Conservation (phyloP, 2,797 vertebrate species). For the Anguilla obscura region DNA sequence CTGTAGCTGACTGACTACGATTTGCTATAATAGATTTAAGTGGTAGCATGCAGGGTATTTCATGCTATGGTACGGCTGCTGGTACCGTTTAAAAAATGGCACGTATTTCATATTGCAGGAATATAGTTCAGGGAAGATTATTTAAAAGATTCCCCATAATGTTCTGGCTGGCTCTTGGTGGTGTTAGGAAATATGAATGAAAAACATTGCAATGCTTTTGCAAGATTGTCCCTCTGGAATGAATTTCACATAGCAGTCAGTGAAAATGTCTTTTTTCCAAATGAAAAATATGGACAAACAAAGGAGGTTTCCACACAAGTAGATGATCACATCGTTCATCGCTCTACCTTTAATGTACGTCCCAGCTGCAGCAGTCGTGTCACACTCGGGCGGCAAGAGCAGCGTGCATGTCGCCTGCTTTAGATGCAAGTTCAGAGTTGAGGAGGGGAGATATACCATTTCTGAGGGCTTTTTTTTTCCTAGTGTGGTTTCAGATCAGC, state of each 20-base stretch:
- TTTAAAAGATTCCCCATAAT: not conserved
- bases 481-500: not conserved
- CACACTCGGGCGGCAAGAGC: slow-evolving; percentile 1
- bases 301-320: slow-evolving; percentile 28
- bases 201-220: slow-evolving; percentile 62
- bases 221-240: slow-evolving; percentile 65
- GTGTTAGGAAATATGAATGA: slow-evolving; percentile 64
- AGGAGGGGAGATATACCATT: slow-evolving; percentile 48
- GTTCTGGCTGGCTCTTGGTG: slow-evolving; percentile 38
- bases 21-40: not conserved
- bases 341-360: not conserved
- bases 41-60: not conserved
- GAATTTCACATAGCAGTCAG: slow-evolving; percentile 62
- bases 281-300: slow-evolving; percentile 36
- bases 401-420: not conserved
- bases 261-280: slow-evolving; percentile 37
- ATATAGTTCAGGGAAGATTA: not conserved
- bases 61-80: not conserved
- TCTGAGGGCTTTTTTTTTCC: slow-evolving; percentile 16
- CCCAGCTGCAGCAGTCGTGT: not conserved
- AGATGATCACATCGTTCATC: not conserved
- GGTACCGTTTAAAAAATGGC: not conserved
- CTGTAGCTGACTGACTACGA: not conserved
- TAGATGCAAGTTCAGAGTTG: slow-evolving; percentile 60
- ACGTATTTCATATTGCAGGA: slow-evolving; percentile 28